Base-by-base conservation (phyloP, 2,888 invertebrate genomes). In the Barypeithes pellucidus region DNA sequence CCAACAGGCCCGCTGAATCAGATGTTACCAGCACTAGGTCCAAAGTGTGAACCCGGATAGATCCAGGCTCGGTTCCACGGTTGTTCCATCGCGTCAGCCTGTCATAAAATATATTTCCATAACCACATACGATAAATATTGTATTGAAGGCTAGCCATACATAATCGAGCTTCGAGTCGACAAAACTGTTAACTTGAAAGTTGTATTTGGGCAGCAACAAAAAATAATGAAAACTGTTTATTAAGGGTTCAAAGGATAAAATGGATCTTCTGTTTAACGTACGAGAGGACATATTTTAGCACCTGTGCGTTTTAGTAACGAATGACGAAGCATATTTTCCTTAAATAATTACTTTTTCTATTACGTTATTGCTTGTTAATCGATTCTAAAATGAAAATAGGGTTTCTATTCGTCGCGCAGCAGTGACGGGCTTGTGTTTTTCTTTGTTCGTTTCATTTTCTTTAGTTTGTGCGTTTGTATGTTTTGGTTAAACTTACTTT, bases 201-300 rank as follows among this genome's bases (percentile, higher is more conserved):
- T 24, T 24, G 20, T 50, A 50, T 50, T 50, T 22, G 0, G 50
- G 50, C 4, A 50, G 12, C 2, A 50, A 3, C n/a, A 50, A 22
- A 50, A 50, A 50, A 24, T 50, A 24, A n/a, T 50, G 50, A 1
- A 50, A n/a, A 1, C 1, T 50, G n/a, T 50, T 50, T 3, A 50
- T 9, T 11, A 50, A 22, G n/a, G 50, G 50, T 24, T 50, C 24
- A 12, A 50, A 50, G n/a, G n/a, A 50, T 50, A 24, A 24, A 24
- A 50, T 22, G 4, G 50, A 50, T 22, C 22, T 43, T 43, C 43
- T 16, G 8, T 7, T 43, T 16, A 43, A 43, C 14, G 16, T 43
- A 16, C 16, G 16, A 4, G 14, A 12, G 3, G 43, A 43, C 43
- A 43, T 43, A n/a, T n/a, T n/a, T n/a, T n/a, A n/a, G n/a, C n/a